Conservation (phyloP, 2,888 invertebrate species). For the Halocaridina rubra region DNA sequence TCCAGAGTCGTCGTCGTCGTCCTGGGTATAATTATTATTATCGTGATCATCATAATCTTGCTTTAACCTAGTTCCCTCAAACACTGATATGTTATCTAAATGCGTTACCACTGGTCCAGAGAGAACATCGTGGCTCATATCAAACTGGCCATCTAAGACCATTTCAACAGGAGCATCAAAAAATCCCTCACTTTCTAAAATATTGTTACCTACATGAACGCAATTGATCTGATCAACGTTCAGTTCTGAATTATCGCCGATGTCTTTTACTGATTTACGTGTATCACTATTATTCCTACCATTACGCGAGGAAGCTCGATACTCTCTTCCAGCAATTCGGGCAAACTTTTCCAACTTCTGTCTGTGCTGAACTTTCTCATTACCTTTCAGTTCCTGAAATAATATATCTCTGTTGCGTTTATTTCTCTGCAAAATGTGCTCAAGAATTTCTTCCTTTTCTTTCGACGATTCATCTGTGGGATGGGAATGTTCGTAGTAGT, state of each 20-base stretch:
- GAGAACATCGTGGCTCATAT: constrained; percentile 42
- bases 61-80: background rate
- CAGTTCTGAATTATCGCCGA: background rate
- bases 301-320: background rate
- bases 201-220: constrained; percentile 24
- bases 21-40: background rate
- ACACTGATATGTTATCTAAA: constrained; percentile 21
- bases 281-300: background rate
- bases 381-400: constrained; percentile 43
- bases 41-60: background rate
- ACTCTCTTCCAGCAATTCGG: constrained; percentile 37
- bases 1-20: background rate
- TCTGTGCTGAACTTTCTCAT: constrained; percentile 39
- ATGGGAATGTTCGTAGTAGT: constrained; percentile 38
- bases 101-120: constrained; percentile 30
- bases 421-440: constrained; percentile 41
- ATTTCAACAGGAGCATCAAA: constrained; percentile 46
- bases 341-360: constrained; percentile 48
- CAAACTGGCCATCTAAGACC: constrained; percentile 52
- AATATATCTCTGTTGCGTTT: constrained; percentile 36
- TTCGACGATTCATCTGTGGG: background rate
- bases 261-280: background rate
- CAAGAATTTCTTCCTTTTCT: constrained; percentile 21
- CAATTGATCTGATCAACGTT: constrained; percentile 17
- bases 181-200: constrained; percentile 31